Evolutionary conservation across 2,797 vertebrate species (phyloP).

Genomic region (Erpetoichthys calabaricus): DNA sequence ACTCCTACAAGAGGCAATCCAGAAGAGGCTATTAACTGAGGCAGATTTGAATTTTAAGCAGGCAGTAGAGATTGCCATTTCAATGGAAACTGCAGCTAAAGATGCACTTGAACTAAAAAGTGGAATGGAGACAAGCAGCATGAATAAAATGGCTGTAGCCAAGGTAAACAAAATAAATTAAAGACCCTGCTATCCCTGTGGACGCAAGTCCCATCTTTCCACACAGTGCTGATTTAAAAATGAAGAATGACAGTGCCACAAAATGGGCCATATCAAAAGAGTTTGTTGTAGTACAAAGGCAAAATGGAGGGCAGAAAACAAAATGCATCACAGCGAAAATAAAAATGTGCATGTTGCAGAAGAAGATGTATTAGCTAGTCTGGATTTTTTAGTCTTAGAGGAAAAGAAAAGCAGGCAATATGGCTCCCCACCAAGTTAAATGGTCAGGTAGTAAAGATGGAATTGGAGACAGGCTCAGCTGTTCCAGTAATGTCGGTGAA

Average conservation of each 20-base stretch:
- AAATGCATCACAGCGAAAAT: neutral
- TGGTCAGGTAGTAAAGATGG: neutral
- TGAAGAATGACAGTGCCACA: conserved; percentile 1
- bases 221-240: conserved; percentile 1
- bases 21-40: conserved; percentile 2
- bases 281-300: neutral
- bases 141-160: neutral
- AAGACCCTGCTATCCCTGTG: neutral
- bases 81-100: neutral
- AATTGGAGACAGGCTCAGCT: conserved; percentile 1
- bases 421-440: neutral
- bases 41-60: neutral
- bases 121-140: neutral
- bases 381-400: neutral
- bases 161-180: neutral
- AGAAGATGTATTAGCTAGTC: neutral
- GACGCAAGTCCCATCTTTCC: neutral
- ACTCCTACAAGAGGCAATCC: neutral
- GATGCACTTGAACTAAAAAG: neutral
- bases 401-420: neutral
- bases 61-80: neutral
- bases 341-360: conserved; percentile 5
- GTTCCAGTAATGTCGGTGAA: neutral
- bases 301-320: neutral
- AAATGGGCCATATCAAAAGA: conserved; percentile 5